Evolutionary conservation across 2,888 invertebrate species (phyloP), one percentile per base, ranked within the genome.

Genomic region (Halictus quadricinctus): DNA sequence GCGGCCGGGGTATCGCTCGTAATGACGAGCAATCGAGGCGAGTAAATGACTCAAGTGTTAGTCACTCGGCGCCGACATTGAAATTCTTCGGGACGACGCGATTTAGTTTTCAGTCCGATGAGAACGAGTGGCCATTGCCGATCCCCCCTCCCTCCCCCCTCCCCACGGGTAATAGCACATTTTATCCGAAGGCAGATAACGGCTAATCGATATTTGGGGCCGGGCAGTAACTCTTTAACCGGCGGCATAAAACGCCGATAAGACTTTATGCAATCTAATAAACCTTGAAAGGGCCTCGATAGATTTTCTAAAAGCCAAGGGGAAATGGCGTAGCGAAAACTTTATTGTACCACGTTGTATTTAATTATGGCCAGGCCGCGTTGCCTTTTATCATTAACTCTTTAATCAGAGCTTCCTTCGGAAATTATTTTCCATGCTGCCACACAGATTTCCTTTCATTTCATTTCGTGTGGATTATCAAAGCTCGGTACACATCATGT

Each of bases 211-310:
- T 85, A 69, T 41, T 36, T 41, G 69, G 54, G 54, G 21, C 18
- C 69, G 21, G 41, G 41, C 64, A 69, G 21, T 79, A 77, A 70
- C 76, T 83, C 84, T 75, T 72, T 75, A 79, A 79, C 15, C 83
- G 70, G 8, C 25, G 46, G 58, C 25, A 60, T 54, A 74, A 83
- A 83, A 74, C 70, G 36, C 76, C 85, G 85, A 83, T 83, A 85
- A 83, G 76, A 83, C 76, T 80, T 80, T 80, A 80, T 66, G 79
- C 70, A 48, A 64, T n/a, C 83, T 79, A 83, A 76, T 84, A 76
- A 84, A 84, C 50, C 66, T 29, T 79, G 54, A 50, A 83, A 76
- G 58, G 25, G 64, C 43, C n/a, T 15, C 29, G 72, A 76, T 78
- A 72, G 70, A 75, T 75, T 75, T 70, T 60, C 13, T 43, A 48